Base-by-base conservation (phyloP, 2,888 invertebrate genomes). In the Blastobasis lacticolella region DNA sequence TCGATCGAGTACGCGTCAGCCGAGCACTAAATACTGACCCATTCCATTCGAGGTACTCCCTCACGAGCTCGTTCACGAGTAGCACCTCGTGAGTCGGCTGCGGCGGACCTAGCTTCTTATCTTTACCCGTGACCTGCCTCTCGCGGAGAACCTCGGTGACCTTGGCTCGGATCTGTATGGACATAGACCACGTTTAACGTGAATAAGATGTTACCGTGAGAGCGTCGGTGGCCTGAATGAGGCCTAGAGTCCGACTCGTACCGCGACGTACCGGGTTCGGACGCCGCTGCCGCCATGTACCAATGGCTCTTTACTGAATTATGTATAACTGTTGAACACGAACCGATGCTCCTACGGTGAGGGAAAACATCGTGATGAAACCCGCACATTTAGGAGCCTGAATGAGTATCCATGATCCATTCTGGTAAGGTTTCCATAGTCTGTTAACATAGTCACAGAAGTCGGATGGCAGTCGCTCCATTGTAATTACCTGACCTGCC, bases 1-100 rank as follows among this genome's bases (percentile, higher is more conserved):
- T 41, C 9, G 41, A 4, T 6, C 6, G 41, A 41, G 9, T 9
- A 41, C 9, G 41, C 6, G 41, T 8, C 6, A 41, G 9, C 41
- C 4, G 6, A 8, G 6, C 6, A 3, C 41, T 41, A 2, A 6
- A 41, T 41, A 9, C 8, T 41, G 6, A 9, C 0, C 92, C 93
- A 61, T 92, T 92, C 93, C 93, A 93, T 58, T 90, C 88, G 4
- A 93, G 72, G 66, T 93, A 93, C 67, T 93, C 93, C 53, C 91
- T 76, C 5, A 93, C 86, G 0, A 93, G 77, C 66, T 93, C 92
- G 62, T 93, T 93, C 45, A 92, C 79, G 1, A 93, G 73, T 42
- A 89, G 56, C 0, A 85, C 80, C 61, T 86, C 86, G 0, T 71
- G 68, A 0, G 73, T 54, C 0, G 81, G 81, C 55, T 59, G 45